Base-by-base conservation (phyloP, 2,797 vertebrate genomes). In the Tenualosa ilisha region DNA sequence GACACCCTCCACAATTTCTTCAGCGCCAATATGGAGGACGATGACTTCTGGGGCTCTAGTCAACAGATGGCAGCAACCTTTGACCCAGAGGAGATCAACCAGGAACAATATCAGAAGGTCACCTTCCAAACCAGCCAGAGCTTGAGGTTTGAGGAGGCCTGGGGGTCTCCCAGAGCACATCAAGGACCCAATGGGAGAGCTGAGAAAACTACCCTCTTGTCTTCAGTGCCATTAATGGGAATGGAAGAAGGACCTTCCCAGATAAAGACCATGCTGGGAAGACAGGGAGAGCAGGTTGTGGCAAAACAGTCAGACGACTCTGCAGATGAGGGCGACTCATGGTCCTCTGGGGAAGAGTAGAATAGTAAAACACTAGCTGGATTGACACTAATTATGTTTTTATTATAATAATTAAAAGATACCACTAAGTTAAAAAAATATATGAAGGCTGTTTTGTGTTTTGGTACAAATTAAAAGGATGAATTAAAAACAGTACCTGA, bases 291-390 rank as follows among this genome's bases (percentile, higher is more conserved):
- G 72, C 72, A 91, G n/a, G 90, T 37, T n/a, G 89, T 91, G 37
- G 46, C 82, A 3, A 88, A 91, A 50, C 91, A 91, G 51, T 95
- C 93, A 40, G 94, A 94, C 75, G 94, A 94, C 61, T 95, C 93
- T 11, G 92, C 93, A 40, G 92, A 85, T 53, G 94, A 95, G 51
- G 94, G 90, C 6, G 93, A 92, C 85, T 92, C 92, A 24, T 94
- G 94, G 95, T 96, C 94, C 0, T 95, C 94, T 56, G 95, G 92
- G 1, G 94, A 95, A 56, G 93, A 95, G 86, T 85, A 89, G 43
- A 40, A 81, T 43, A 50, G 46, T 79, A 17, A 6, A 31, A 40
- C 63, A 17, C 2, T 15, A 90, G 85, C 46, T 82, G 87, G 49
- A 17, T 53, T 81, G 86, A 89, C 15, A 79, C 15, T 22, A 22